Evolutionary conservation across 2,888 invertebrate species (phyloP), one percentile per base, ranked within the genome.

Genomic region (Fragum whitleyi): DNA sequence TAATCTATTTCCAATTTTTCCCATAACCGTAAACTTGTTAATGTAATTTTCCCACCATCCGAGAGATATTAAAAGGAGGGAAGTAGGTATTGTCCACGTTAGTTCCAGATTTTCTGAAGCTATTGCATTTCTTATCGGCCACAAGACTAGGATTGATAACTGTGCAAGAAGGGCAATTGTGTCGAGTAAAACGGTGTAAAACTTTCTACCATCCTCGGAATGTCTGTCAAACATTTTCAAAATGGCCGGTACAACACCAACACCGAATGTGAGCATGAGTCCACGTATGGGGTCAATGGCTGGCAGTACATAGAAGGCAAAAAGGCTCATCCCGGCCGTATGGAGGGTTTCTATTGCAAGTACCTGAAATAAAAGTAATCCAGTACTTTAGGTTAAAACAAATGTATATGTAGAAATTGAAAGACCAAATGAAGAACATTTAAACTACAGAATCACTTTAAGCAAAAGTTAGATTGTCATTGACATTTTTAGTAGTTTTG

Each of bases 41-140:
- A 98, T 97, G 93, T 97, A 99, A 94, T 99, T 99, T 94, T 99
- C 99, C 99, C 99, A 99, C 98, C 98, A 99, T 29, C 97, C 97
- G 53, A 97, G 95, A 0, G 99, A 99, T 85, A 98, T 96, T 90
- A 98, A 96, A 74, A 98, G 94, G 51, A 98, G 95, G 0, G 98
- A 95, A 0, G 97, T 95, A 0, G 98, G 98, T 88, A 99, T 97
- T 97, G 97, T 53, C 97, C 90, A 87, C 78, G 91, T 73, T 81
- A 90, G 81, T n/a, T 83, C 81, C 16, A 76, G 65, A 19, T 83
- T 81, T 57, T 83, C 82, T 9, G 81, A 71, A 3, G 69, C 70
- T 11, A 86, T 76, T 19, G 82, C 42, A 61, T 88, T 88, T 19
- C 80, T 65, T 14, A 89, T 29, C 19, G 91, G 87, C 90, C 91